phyloP scores from a whole-genome alignment of 1,140 invertebrate genomes.

The Zaprionus lachaisei region DNA sequence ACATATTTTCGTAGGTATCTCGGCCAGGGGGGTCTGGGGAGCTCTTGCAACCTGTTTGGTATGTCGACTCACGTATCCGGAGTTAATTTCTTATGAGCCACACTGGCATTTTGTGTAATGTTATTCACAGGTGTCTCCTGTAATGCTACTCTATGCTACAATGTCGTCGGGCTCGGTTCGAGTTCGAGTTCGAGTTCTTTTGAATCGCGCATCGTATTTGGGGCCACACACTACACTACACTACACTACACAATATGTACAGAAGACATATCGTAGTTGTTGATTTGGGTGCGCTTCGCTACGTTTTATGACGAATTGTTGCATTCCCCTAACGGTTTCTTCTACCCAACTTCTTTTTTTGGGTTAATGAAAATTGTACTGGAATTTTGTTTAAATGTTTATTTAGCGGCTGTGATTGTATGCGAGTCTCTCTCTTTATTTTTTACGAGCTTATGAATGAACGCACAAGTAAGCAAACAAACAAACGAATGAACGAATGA shows the following conservation, averaged over 20 bases:
- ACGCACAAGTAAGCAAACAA: conserved; percentile 51
- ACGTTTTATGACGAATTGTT: conserved; percentile 56
- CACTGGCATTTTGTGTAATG: conserved; percentile 60
- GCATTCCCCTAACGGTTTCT: conserved; percentile 39
- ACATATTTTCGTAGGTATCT: conserved; percentile 2
- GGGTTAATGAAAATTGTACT: conserved; percentile 72
- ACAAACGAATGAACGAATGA: conserved; percentile 33
- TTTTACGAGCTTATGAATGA: conserved; percentile 74
- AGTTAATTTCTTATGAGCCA: conserved; percentile 72
- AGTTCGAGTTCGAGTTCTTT: conserved; percentile 17
- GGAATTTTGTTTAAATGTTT: conserved; percentile 52
- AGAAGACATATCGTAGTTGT: not conserved
- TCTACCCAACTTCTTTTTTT: conserved; percentile 31
- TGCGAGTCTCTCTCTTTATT: conserved; percentile 25
- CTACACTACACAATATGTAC: no score
- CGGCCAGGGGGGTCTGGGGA: not conserved
- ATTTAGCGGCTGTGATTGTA: conserved; percentile 57
- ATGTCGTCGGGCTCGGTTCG: conserved; percentile 1
- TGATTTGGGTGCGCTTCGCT: conserved; percentile 47
- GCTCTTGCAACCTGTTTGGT: conserved; percentile 52
- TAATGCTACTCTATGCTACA: conserved; percentile 51
- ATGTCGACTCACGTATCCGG: conserved; percentile 63
- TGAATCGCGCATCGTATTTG: not conserved
- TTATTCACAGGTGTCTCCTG: conserved; percentile 70
- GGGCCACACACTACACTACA: no score